Percentiles rank a stretch among this genome's conserved stretches.
Evolutionary conservation across 2,888 invertebrate species (phyloP).

Genomic region (Cheilosia impressa): DNA sequence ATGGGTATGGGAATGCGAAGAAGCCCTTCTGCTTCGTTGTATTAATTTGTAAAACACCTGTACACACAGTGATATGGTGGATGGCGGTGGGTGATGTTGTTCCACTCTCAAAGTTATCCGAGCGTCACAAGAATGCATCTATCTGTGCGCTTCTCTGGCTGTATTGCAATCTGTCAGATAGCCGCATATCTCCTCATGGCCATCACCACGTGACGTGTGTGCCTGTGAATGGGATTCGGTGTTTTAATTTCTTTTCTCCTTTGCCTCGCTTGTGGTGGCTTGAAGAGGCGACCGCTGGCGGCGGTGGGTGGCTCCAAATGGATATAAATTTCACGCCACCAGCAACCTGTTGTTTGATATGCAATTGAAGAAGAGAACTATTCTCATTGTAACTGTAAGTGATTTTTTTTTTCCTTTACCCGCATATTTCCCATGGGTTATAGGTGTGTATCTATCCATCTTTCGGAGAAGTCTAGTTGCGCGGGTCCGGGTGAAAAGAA

Average conservation of each 20-base stretch:
- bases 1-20: conserved; percentile 47
- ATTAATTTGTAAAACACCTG: conserved; percentile 70
- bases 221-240: conserved; percentile 19
- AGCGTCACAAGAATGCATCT: conserved; percentile 68
- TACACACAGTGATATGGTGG: conserved; percentile 2
- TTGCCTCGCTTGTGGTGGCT: not conserved
- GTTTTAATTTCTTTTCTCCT: conserved; percentile 29
- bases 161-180: conserved; percentile 57
- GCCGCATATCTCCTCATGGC: conserved; percentile 23
- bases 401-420: conserved; percentile 10
- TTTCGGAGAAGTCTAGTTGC: not conserved
- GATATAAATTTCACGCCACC: conserved; percentile 56
- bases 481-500: conserved; percentile 1
- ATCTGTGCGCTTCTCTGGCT: conserved; percentile 10
- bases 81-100: not conserved
- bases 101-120: conserved; percentile 28
- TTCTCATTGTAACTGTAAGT: conserved; percentile 52
- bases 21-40: conserved; percentile 32
- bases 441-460: conserved; percentile 15
- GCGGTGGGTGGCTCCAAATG: conserved; percentile 32
- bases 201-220: conserved; percentile 24
- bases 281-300: conserved; percentile 16
- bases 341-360: conserved; percentile 44
- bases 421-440: not conserved
- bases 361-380: conserved; percentile 12